These are phyloP conservation scores for Geophilus truncorum DNA, from an alignment of 2,888 invertebrate species.

Conservation along the genomic window DNA sequence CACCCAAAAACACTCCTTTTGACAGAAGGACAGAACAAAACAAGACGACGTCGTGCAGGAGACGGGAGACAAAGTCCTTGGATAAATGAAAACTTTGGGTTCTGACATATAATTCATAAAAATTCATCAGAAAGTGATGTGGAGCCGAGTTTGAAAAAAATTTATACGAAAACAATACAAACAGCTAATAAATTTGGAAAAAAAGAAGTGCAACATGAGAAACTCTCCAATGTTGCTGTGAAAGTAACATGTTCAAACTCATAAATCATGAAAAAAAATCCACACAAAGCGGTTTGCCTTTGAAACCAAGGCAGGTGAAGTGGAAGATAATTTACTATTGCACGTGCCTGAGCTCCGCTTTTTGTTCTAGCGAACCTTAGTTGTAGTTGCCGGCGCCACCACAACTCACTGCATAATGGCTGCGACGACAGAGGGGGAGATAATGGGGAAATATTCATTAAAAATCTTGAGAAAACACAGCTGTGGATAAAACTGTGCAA, in stretches of 20 bases:
- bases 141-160: background rate
- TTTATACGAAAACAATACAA: background rate
- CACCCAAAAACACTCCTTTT: background rate
- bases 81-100: background rate
- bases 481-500: slow-evolving; percentile 11
- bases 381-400: slow-evolving; percentile 14
- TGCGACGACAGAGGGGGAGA: slow-evolving; percentile 8
- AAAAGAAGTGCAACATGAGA: background rate
- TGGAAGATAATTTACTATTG: slow-evolving; percentile 18
- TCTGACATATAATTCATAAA: background rate
- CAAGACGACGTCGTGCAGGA: too few species aligned
- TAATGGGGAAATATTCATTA: slow-evolving; percentile 18
- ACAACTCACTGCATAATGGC: slow-evolving; percentile 15
- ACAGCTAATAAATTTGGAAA: background rate
- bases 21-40: background rate
- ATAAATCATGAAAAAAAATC: background rate
- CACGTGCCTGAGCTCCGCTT: slow-evolving; percentile 8
- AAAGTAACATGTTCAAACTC: background rate
- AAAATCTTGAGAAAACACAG: slow-evolving; percentile 13
- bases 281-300: slow-evolving; percentile 9
- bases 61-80: background rate
- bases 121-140: background rate
- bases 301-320: slow-evolving; percentile 10
- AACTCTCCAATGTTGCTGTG: background rate
- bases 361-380: background rate